Percentiles rank a stretch among this genome's conserved stretches.
phyloP scores from a whole-genome alignment of 2,113 vertebrate genomes.

The Dipodomys spectabilis region DNA sequence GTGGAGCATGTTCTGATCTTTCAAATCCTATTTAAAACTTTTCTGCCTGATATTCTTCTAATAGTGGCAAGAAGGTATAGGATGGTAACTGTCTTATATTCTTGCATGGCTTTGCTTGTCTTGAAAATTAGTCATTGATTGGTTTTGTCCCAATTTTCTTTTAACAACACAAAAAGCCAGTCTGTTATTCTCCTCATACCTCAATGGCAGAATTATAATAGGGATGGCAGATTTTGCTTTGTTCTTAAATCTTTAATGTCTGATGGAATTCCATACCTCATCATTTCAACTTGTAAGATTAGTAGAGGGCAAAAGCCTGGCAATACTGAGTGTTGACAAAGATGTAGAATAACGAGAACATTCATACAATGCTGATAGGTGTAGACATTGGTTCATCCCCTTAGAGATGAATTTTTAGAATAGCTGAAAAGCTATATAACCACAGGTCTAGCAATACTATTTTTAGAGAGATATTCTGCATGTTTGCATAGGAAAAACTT shows the following conservation, averaged over 20 bases:
- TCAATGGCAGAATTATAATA: neutral
- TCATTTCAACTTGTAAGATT: slow-evolving; percentile 32
- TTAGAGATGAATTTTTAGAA: slow-evolving; percentile 50
- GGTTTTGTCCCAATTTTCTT: neutral
- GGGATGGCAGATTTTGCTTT: slow-evolving; percentile 13
- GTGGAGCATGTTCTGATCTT: neutral
- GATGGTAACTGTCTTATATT: neutral
- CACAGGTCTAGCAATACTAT: neutral
- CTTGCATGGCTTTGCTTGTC: neutral
- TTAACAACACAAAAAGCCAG: neutral
- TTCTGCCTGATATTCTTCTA: slow-evolving; percentile 11
- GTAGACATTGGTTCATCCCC: neutral
- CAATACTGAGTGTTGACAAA: neutral
- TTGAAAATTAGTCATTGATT: neutral
- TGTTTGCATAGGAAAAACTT: neutral
- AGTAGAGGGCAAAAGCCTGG: slow-evolving; percentile 19
- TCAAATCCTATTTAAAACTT: slow-evolving; percentile 28
- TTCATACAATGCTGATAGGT: neutral
- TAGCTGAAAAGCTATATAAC: neutral
- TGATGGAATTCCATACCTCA: neutral
- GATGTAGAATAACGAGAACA: neutral
- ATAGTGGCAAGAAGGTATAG: neutral
- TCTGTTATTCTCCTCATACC: neutral
- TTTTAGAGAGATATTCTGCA: slow-evolving; percentile 53
- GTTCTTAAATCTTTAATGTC: slow-evolving; percentile 25